These are phyloP conservation scores for Chloebia gouldiae DNA, from an alignment of 2,113 vertebrate species.

Conservation along the genomic window DNA sequence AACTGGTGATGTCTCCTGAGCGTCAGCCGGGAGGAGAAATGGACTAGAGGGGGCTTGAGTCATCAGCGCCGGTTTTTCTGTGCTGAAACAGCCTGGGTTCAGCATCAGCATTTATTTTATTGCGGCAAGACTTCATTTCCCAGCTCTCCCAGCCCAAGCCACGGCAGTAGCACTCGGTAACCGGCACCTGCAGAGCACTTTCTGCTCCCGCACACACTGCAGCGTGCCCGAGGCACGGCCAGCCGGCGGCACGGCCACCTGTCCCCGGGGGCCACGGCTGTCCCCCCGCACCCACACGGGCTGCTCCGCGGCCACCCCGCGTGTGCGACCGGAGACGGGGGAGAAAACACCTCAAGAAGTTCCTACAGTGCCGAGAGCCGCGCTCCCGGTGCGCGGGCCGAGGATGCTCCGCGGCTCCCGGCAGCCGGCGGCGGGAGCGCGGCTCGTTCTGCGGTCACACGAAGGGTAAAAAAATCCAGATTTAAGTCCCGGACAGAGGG, in stretches of 20 bases:
- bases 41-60: background rate
- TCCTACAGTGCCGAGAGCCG: background rate
- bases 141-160: background rate
- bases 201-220: background rate
- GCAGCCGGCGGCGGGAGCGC: background rate
- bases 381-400: background rate
- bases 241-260: background rate
- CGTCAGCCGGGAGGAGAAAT: background rate
- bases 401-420: background rate
- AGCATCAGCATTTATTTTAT: background rate
- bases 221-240: background rate
- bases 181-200: background rate
- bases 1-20: background rate
- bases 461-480: rapidly evolving
- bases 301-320: background rate
- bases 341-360: background rate
- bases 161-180: background rate
- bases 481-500: rapidly evolving
- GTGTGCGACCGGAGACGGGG: rapidly evolving
- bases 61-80: background rate
- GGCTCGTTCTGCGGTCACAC: background rate
- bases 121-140: background rate
- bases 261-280: background rate
- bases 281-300: background rate
- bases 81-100: rapidly evolving